Percentiles rank a stretch among this genome's conserved stretches.
Conservation (phyloP, 2,888 invertebrate species). For the Drosophila ustulata region DNA sequence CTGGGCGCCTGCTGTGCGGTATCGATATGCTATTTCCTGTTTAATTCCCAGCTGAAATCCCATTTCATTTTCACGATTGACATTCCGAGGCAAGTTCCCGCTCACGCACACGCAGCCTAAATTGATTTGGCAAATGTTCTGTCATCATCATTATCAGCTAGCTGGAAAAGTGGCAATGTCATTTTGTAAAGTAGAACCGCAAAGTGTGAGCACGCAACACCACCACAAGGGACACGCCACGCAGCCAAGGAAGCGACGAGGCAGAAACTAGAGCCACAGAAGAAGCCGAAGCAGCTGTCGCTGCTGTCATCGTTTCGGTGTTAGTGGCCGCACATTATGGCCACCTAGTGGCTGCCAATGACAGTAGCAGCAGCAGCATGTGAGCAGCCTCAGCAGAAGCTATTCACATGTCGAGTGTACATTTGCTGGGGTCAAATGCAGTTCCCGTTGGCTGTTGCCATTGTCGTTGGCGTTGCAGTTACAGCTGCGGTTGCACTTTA, state of each 20-base stretch:
- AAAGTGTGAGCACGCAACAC: constrained; percentile 46
- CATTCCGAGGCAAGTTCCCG: constrained; percentile 3
- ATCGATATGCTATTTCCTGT: constrained; percentile 17
- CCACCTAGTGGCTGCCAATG: constrained; percentile 55
- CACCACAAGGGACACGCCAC: constrained; percentile 12
- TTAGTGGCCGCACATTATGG: constrained; percentile 59
- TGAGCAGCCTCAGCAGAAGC: neutral
- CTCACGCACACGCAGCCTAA: constrained; percentile 36
- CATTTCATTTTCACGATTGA: constrained; percentile 24
- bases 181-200: constrained; percentile 42
- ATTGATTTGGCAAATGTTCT: constrained; percentile 74
- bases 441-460: constrained; percentile 16
- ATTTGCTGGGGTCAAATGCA: constrained; percentile 37
- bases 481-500: constrained; percentile 37
- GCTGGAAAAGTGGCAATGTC: constrained; percentile 54
- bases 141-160: constrained; percentile 73
- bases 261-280: constrained; percentile 9
- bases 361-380: constrained; percentile 21
- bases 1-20: constrained; percentile 5
- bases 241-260: constrained; percentile 3
- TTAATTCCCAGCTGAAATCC: constrained; percentile 7
- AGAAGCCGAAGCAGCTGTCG: constrained; percentile 16
- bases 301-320: constrained; percentile 39
- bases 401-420: constrained; percentile 26
- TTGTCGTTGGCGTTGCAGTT: constrained; percentile 10